Base-by-base conservation (phyloP, 1,140 invertebrate species). In the Hylaeus anthracinus region DNA sequence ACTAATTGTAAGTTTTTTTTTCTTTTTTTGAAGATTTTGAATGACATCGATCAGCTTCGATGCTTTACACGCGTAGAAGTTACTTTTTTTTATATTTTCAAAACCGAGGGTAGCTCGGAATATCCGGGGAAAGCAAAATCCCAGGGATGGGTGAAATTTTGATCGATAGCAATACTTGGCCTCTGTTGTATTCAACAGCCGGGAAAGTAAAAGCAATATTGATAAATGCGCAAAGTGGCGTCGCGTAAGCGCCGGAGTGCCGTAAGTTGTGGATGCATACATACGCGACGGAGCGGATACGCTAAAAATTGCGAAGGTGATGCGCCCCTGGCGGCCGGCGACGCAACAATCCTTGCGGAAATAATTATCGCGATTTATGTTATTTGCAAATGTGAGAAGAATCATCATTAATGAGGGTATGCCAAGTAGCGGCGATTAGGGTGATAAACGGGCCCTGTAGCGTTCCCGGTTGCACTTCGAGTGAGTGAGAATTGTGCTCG, bases 321-420 rank as follows among this genome's bases (percentile, higher is more conserved):
- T 63, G 91, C 91, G 91, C 91, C 90, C 69, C 91, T 92, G 78
- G 82, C 86, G 90, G 91, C 73, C 53, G 65, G n/a, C 69, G 67
- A 67, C 26, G 73, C 78, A 91, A 82, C 81, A 88, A 84, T 74
- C 75, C 77, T 89, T 90, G 89, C 89, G 86, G 88, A 91, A 92
- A 92, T 91, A 91, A 92, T 92, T 91, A 90, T 93, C 87, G 87
- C 86, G 88, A 90, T 92, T 91, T 91, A 90, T 90, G 86, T 91
- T 90, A 90, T 91, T 92, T 89, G 88, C 84, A 91, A 92, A 92
- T 90, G 82, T 81, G 79, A 84, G 72, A 79, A 75, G 80, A 72
- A 84, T 87, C 87, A 84, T 87, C 87, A 89, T 90, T 89, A 91
- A 91, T 90, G 84, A 88, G 85, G 81, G 82, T 87, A 90, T 91